Percentiles rank a stretch among this genome's conserved stretches.
Evolutionary conservation across 23 tunicate genomes (phyloP).

Genomic region (Oikopleura vanhoeffeni): DNA sequence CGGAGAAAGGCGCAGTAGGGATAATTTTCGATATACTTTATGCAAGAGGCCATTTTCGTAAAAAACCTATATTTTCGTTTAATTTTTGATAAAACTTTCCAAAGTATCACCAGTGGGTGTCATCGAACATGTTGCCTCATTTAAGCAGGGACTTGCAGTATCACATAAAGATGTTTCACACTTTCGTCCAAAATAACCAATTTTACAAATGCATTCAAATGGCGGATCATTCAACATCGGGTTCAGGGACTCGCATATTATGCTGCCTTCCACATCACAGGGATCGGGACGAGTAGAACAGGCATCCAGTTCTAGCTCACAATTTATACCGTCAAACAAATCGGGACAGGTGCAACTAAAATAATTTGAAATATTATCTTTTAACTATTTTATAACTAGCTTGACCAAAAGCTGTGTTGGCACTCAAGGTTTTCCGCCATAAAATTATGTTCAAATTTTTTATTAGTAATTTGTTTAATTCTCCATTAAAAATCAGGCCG

Average conservation of each 20-base stretch:
- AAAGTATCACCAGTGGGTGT: not conserved
- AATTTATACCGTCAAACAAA: not conserved
- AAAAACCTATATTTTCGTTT: too few species aligned
- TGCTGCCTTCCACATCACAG: not conserved
- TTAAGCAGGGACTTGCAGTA: not conserved
- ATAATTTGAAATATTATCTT: too few species aligned
- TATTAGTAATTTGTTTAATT: too few species aligned
- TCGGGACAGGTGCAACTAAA: not conserved
- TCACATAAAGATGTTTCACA: not conserved
- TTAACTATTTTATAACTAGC: too few species aligned
- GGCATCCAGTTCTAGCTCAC: constrained; percentile 1
- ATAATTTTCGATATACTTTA: too few species aligned
- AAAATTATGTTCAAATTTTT: too few species aligned
- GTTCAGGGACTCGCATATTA: not conserved
- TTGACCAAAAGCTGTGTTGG: too few species aligned
- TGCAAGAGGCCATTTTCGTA: too few species aligned
- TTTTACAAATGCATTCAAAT: not conserved
- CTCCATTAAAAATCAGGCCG: too few species aligned
- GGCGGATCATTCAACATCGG: not conserved
- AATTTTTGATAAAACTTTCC: too few species aligned
- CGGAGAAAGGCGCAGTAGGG: too few species aligned
- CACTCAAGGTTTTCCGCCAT: too few species aligned
- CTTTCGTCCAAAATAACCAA: not conserved
- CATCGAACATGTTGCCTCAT: not conserved
- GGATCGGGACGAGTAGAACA: not conserved